Evolutionary conservation across 2,888 invertebrate genomes (phyloP), one percentile per base, ranked within the genome.

Genomic region (Nephrocerus scutellatus): DNA sequence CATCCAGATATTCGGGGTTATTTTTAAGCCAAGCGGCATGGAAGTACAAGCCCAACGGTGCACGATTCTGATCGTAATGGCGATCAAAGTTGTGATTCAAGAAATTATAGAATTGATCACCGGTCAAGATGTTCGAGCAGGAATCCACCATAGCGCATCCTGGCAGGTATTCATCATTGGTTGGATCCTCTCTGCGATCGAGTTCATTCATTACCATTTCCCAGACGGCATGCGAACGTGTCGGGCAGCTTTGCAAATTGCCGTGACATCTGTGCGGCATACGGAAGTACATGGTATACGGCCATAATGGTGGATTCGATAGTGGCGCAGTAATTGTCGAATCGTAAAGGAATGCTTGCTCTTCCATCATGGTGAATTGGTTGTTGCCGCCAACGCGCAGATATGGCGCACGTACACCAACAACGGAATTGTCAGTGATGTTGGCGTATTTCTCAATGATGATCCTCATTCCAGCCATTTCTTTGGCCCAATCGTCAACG

Each of bases 351-450:
- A 93, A 93, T 9, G 88, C 88, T 65, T 91, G 87, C 67, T 92
- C 90, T 68, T 89, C 86, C 92, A 95, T 91, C 91, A 95, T 93
- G 55, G 89, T 87, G 72, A 93, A 95, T 70, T 92, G 92, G 66
- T 89, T 89, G 74, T 93, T 91, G 32, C 93, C 93, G 44, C 93
- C 93, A 6, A 92, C 89, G 36, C 91, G 76, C 41, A 91, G 72
- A 63, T 90, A 92, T 0, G 91, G 91, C 5, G 90, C 88, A 40
- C 91, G 80, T 5, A 91, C 85, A 28, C 91, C 91, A 4, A 91
- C 89, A 13, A 92, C 87, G 51, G 87, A 87, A 71, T 89, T 88
- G 63, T 91, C 90, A 2, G 88, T 84, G 49, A 91, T 75, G 68
- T 91, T 90, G 42, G 90, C 81, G 70, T 77, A 91, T 62, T 90